Evolutionary conservation across 1,140 invertebrate genomes (phyloP), one percentile per base, ranked within the genome.

Genomic region (Drosophila truncata): DNA sequence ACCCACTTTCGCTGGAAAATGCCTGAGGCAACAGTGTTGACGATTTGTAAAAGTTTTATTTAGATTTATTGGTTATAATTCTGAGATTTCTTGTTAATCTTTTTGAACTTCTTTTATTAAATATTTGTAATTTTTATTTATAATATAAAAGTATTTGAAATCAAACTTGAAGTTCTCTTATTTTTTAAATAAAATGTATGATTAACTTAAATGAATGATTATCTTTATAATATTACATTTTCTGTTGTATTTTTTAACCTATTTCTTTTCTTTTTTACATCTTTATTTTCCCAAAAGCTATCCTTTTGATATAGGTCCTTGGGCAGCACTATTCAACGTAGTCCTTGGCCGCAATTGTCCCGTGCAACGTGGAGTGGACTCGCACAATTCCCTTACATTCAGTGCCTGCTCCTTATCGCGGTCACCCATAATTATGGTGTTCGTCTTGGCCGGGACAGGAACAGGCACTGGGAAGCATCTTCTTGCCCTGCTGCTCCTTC

Each of bases 291-390:
- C n/a, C 1, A 4, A 54, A 8, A 23, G 9, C 4, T 23, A 35
- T 55, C 52, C 33, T 25, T 35, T 55, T 37, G 14, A 25, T 37
- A n/a, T n/a, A 25, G 18, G 14, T 55, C 25, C 33, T 55, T 37
- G 33, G 20, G 14, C 52, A 55, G 20, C 52, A 55, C 52, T 55
- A 16, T 37, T 18, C 46, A 41, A 23, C 9, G 27, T 10, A 76
- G 84, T 87, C 83, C 83, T 87, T 87, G 84, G 77, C 80, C 61
- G 74, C 83, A 86, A 87, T 86, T 86, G 83, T 87, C 42, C 64
- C 65, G 14, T 72, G 70, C 70, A 49, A 49, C 69, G 50, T 71
- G 52, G 65, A 72, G 42, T 58, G 69, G 65, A 49, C 64, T 58
- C 49, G 33, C 42, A n/a, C 66, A 65, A 65, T 63, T 69, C 62